Percentiles rank a stretch among this genome's conserved stretches.
Conservation (phyloP, 2,113 vertebrate species). For the Lamprologus ornatipinnis region DNA sequence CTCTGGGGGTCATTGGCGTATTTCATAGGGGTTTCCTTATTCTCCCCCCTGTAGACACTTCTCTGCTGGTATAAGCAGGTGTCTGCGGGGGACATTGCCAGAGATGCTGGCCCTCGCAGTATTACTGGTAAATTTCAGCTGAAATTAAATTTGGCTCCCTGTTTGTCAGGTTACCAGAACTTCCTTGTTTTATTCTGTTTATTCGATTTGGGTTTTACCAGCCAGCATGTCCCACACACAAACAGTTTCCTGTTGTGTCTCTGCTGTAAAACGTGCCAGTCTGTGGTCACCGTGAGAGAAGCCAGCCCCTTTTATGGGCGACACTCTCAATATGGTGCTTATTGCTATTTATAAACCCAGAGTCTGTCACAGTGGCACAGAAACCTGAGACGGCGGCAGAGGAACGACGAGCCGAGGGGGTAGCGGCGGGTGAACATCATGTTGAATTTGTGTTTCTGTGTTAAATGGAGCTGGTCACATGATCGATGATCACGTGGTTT, state of each 20-base stretch:
- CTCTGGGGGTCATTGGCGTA: rapidly evolving
- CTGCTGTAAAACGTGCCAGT: neutral
- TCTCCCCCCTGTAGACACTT: neutral
- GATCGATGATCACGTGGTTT: neutral
- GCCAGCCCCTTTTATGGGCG: slow-evolving; percentile 61
- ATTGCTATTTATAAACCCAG: slow-evolving; percentile 54
- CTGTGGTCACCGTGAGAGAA: neutral
- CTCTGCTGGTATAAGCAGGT: neutral
- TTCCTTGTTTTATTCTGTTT: neutral
- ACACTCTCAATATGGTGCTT: slow-evolving; percentile 45
- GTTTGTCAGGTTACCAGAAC: neutral
- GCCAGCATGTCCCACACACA: neutral
- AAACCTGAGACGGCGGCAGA: slow-evolving; percentile 28
- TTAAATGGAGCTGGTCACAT: slow-evolving; percentile 18
- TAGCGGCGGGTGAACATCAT: neutral
- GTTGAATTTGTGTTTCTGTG: slow-evolving; percentile 36
- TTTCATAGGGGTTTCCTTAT: neutral
- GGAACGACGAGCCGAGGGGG: neutral
- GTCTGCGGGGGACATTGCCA: rapidly evolving
- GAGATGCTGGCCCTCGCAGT: rapidly evolving
- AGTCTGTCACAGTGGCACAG: slow-evolving; percentile 45
- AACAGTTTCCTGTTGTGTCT: neutral
- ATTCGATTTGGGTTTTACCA: neutral
- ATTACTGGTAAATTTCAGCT: neutral
- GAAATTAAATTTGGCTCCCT: neutral